Evolutionary conservation across 2,113 vertebrate species (phyloP).

Genomic region (Sinocyclocheilus rhinocerous): DNA sequence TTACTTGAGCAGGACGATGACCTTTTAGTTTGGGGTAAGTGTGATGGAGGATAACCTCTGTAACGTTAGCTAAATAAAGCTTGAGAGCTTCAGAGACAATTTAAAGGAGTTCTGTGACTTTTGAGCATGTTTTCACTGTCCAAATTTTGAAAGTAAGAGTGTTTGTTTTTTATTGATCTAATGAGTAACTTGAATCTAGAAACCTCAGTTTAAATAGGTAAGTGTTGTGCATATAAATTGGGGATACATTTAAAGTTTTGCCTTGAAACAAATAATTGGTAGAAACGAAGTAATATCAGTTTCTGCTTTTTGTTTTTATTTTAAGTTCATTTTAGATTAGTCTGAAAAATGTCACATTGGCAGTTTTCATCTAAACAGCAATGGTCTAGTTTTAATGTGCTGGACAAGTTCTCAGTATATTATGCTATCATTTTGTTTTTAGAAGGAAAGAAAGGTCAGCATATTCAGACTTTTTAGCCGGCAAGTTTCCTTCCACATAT

Average conservation of each 20-base stretch:
- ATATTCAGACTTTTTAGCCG: not conserved
- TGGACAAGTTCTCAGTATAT: not conserved
- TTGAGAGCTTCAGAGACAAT: not conserved
- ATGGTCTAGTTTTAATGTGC: not conserved
- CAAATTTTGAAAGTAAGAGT: not conserved
- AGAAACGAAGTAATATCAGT: not conserved
- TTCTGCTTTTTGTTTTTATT: not conserved
- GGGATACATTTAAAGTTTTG: not conserved
- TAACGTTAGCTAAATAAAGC: too few species aligned
- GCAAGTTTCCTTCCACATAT: not conserved
- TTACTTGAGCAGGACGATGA: not conserved
- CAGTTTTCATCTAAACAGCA: not conserved
- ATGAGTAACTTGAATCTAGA: not conserved
- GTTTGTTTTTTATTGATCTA: not conserved
- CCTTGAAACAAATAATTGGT: not conserved
- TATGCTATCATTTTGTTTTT: not conserved
- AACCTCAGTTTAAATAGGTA: not conserved
- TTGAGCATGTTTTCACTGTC: not conserved
- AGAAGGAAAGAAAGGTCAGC: not conserved
- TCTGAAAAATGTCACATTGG: not conserved
- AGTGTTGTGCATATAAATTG: not conserved
- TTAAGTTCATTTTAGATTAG: not conserved
- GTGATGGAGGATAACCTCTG: not conserved
- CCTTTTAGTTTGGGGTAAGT: conserved; percentile 23
- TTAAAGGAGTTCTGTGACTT: not conserved